Conservation (phyloP, 2,888 invertebrate genomes). For the Melanargia galathea region DNA sequence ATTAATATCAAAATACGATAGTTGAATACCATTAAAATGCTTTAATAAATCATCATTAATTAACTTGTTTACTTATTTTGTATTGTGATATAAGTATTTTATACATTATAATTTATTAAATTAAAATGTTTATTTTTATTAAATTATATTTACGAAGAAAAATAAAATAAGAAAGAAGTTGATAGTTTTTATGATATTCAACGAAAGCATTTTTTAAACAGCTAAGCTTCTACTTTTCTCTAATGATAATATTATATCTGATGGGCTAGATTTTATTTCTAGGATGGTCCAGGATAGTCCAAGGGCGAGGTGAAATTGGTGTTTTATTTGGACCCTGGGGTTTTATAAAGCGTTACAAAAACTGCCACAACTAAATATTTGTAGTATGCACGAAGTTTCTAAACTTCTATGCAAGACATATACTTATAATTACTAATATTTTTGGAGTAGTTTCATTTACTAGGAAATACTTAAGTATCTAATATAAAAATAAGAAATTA, state of each 20-base stretch:
- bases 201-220: slow-evolving; percentile 42
- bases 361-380: slow-evolving; percentile 31
- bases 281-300: slow-evolving; percentile 73
- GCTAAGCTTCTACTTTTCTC: slow-evolving; percentile 51
- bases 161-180: too few species aligned
- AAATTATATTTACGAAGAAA: too few species aligned
- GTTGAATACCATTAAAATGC: slow-evolving; percentile 25
- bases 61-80: neutral
- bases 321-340: slow-evolving; percentile 78
- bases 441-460: slow-evolving; percentile 27
- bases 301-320: slow-evolving; percentile 72
- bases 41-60: neutral
- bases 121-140: too few species aligned
- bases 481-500: neutral
- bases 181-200: slow-evolving; percentile 24
- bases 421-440: slow-evolving; percentile 29
- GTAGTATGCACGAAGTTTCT: slow-evolving; percentile 20
- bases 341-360: slow-evolving; percentile 47
- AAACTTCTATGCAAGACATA: slow-evolving; percentile 25
- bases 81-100: neutral
- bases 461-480: neutral
- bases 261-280: slow-evolving; percentile 44
- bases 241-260: slow-evolving; percentile 50
- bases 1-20: slow-evolving; percentile 22
- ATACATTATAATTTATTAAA: too few species aligned